These are phyloP conservation scores for Coremacera marginata DNA, from an alignment of 2,888 invertebrate species.

Conservation along the genomic window DNA sequence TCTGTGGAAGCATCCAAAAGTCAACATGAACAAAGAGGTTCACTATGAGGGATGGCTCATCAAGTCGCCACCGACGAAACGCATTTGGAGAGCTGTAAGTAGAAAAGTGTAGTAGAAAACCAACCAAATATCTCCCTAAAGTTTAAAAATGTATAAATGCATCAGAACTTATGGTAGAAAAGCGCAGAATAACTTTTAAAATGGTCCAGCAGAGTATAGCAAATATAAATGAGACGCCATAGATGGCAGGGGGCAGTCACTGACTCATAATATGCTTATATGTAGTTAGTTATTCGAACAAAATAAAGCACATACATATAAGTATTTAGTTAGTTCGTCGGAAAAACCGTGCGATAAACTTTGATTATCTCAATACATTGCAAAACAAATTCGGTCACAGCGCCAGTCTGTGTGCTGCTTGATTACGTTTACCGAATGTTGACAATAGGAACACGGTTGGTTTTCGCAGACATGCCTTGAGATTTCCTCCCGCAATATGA, in stretches of 20 bases:
- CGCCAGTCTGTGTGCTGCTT: background rate
- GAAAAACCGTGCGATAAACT: slow-evolving; percentile 22
- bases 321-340: background rate
- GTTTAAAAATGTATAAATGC: background rate
- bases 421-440: background rate
- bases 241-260: background rate
- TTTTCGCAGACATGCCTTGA: slow-evolving; percentile 37
- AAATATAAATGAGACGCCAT: too few relatives aligned
- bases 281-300: too few relatives aligned
- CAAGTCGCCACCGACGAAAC: slow-evolving; percentile 93
- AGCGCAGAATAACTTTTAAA: too few relatives aligned
- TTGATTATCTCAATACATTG: slow-evolving; percentile 26
- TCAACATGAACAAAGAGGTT: slow-evolving; percentile 53
- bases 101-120: slow-evolving; percentile 21
- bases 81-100: slow-evolving; percentile 94
- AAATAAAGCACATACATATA: too few relatives aligned
- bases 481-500: slow-evolving; percentile 45
- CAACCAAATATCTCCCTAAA: background rate
- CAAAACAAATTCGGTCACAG: background rate
- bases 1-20: slow-evolving; percentile 49
- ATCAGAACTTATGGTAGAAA: too few relatives aligned
- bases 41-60: slow-evolving; percentile 92
- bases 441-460: background rate
- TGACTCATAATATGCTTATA: slow-evolving; percentile 3
- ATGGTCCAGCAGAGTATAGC: slow-evolving; percentile 43